Evolutionary conservation across 2,797 vertebrate species (phyloP), one percentile per base, ranked within the genome.

Genomic region (Eptatretus atami): DNA sequence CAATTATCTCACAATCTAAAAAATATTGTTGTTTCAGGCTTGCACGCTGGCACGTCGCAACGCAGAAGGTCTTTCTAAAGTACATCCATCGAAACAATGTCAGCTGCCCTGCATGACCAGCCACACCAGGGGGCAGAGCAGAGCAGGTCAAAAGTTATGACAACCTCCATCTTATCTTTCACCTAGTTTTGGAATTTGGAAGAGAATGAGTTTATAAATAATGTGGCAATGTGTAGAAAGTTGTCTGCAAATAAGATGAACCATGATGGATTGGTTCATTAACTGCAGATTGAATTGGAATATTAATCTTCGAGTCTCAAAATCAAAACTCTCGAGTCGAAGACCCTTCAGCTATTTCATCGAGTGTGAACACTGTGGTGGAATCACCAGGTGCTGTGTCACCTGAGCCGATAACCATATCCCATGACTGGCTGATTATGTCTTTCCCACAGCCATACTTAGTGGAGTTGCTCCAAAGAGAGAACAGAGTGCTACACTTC

Each of bases 381-480:
- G 31, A 44, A 44, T 44, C 4, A 5, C 31, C 31, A 44, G 31
- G 31, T 44, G 31, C 31, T 8, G 6, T 44, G 4, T 44, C 31
- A 44, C 31, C 6, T 5, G 31, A 44, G 4, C 4, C 31, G 4
- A 19, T 44, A 8, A 44, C 31, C 31, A 44, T 44, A 44, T 44
- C 4, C 31, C 31, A 44, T 3, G 31, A 44, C 31, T 44, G 31
- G 6, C 31, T 4, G 31, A 19, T 19, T 44, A n/a, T 1, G 11
- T 1, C 52, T 8, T 54, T 64, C 65, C 63, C 68, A 68, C 71
- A 96, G 90, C 94, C 72, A 96, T 93, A 69, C 73, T 96, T 73
- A 96, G 94, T 68, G 90, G n/a, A 96, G 67, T 70, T 96, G 73
- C 82, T 96, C 74, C 90, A 96, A 74, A 79, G 90, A 68, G 90